phyloP scores from a whole-genome alignment of 2,113 vertebrate species.

The Chaetops frenatus region DNA sequence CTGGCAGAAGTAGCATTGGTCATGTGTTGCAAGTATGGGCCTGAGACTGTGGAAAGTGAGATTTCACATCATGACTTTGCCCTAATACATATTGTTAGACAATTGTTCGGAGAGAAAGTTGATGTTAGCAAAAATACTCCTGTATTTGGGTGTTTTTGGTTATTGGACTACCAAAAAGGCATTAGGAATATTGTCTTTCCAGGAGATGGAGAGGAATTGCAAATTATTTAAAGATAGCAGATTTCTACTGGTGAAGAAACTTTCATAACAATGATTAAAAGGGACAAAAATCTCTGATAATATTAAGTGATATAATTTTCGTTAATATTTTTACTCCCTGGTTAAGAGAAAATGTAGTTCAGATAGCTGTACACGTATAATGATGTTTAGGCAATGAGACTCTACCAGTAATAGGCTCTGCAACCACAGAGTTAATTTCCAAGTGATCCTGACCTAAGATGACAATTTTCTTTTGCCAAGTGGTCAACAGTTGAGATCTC shows the following conservation, averaged over 20 bases:
- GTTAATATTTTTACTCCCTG: not conserved
- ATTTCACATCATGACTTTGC: not conserved
- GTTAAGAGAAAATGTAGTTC: not conserved
- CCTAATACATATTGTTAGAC: not conserved
- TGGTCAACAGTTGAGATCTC: not conserved
- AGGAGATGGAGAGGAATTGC: not conserved
- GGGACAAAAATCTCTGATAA: not conserved
- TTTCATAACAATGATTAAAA: not conserved
- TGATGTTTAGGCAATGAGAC: not conserved
- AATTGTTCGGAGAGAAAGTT: not conserved
- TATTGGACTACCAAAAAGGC: not conserved
- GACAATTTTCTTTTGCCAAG: not conserved
- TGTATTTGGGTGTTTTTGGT: not conserved
- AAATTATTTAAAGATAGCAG: not conserved
- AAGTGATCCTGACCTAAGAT: fast-evolving
- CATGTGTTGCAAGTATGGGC: not conserved
- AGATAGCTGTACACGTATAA: not conserved
- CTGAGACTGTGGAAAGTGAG: not conserved
- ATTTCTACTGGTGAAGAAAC: not conserved
- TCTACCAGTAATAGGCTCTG: not conserved
- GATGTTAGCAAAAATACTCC: not conserved
- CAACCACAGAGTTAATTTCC: not conserved
- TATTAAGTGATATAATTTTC: not conserved
- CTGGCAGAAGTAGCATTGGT: not conserved
- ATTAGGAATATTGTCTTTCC: not conserved